phyloP scores from a whole-genome alignment of 64 coral and sea anemone genomes.

The Montipora cactus region DNA sequence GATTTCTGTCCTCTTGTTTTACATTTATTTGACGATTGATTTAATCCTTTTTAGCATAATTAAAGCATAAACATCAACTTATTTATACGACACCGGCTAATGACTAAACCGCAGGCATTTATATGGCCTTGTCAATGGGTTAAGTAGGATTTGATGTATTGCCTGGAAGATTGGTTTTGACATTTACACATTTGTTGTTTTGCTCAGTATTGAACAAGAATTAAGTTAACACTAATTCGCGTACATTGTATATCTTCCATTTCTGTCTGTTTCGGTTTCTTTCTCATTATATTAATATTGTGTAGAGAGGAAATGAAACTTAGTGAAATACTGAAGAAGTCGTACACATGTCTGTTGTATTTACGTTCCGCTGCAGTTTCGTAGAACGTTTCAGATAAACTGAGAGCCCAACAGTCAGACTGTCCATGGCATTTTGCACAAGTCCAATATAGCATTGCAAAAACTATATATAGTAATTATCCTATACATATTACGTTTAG shows the following conservation, averaged over 20 bases:
- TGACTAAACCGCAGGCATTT: background rate
- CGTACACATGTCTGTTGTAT: background rate
- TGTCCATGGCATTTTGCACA: background rate
- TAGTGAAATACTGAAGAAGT: background rate
- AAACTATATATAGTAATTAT: constrained; percentile 19
- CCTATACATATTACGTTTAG: background rate
- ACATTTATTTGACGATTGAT: background rate
- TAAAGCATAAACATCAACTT: background rate
- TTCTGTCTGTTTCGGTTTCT: background rate
- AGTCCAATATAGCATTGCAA: background rate
- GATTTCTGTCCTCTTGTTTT: background rate
- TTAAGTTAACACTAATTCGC: background rate
- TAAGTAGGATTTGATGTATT: background rate
- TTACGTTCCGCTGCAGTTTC: background rate
- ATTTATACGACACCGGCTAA: background rate
- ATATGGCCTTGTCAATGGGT: background rate
- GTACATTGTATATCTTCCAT: background rate
- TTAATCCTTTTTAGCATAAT: background rate
- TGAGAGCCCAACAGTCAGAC: background rate
- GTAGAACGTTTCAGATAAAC: background rate
- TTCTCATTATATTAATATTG: background rate
- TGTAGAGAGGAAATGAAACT: background rate
- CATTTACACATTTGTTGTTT: background rate
- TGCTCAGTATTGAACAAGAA: background rate
- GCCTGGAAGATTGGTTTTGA: background rate